phyloP scores from a whole-genome alignment of 2,888 invertebrate genomes.

The Eilema caniola region DNA sequence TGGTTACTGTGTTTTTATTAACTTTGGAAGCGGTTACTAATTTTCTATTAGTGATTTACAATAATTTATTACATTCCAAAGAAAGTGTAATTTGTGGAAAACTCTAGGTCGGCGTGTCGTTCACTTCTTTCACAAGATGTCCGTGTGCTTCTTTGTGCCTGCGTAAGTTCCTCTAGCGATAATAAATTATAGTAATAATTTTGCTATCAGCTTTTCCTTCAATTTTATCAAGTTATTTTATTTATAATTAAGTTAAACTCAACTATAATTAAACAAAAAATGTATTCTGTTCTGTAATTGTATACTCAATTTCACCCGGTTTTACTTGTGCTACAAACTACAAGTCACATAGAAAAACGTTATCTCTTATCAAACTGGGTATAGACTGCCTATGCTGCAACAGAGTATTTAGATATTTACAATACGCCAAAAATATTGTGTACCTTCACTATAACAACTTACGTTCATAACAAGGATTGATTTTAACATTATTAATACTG shows the following conservation, averaged over 20 bases:
- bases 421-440: not conserved
- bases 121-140: conserved; percentile 84
- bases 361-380: conserved; percentile 10
- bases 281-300: not conserved
- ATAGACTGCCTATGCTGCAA: conserved; percentile 3
- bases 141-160: conserved; percentile 90
- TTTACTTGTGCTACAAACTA: conserved; percentile 11
- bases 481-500: too few relatives aligned
- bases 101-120: conserved; percentile 61
- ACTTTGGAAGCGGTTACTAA: conserved; percentile 76
- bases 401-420: conserved; percentile 6
- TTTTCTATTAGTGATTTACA: conserved; percentile 63
- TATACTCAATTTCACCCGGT: not conserved
- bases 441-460: too few relatives aligned
- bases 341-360: not conserved
- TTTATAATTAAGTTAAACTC: too few relatives aligned
- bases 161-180: conserved; percentile 87
- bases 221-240: not conserved
- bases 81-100: conserved; percentile 49
- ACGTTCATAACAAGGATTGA: too few relatives aligned
- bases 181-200: conserved; percentile 29
- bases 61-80: conserved; percentile 59
- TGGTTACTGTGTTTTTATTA: conserved; percentile 81
- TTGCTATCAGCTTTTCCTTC: not conserved
- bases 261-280: not conserved